Base-by-base conservation (phyloP, 2,797 vertebrate genomes). In the Sebastes oblongus region DNA sequence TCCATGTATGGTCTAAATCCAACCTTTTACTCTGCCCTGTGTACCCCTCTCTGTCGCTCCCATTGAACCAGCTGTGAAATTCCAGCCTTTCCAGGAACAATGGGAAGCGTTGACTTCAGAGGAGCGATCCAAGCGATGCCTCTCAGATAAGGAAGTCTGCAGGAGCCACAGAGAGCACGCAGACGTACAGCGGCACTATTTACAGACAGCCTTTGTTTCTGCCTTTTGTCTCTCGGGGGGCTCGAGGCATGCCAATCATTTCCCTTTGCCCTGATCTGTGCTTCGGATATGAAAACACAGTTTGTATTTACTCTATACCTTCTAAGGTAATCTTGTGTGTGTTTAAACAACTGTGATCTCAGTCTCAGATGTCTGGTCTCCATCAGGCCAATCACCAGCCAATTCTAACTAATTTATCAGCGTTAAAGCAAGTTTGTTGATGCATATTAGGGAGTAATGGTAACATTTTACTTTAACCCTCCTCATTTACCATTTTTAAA, bases 71-170 rank as follows among this genome's bases (percentile, higher is more conserved):
- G 90, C 77, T 75, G 79, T 62, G 75, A 56, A 88, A 93, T 92
- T 94, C 90, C 91, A 86, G 73, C 81, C 78, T 83, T 76, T 90
- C 85, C 80, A 89, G 83, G 88, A 93, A 94, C 93, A 93, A 94
- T 93, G 88, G 81, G 91, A 91, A 92, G 87, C 86, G 25, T 65
- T 72, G 80, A 89, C 91, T 93, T 93, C 91, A 92, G 86, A 93
- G 84, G 80, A 75, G 34, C 42, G 12, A 80, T 81, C 66, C 54
- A n/a, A 87, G 65, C 61, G 87, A 91, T 91, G 87, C 77, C 81
- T 87, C 77, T 81, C 72, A 76, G 92, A 94, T 93, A 92, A 92
- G 93, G 91, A 93, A 94, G 91, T 87, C 20, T 77, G 85, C 89
- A 85, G 91, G 92, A 93, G 91, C 91, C 87, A 77, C 24, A 3